Base-by-base conservation (phyloP, 2,888 invertebrate genomes). In the Scaptomyza polygonia region DNA sequence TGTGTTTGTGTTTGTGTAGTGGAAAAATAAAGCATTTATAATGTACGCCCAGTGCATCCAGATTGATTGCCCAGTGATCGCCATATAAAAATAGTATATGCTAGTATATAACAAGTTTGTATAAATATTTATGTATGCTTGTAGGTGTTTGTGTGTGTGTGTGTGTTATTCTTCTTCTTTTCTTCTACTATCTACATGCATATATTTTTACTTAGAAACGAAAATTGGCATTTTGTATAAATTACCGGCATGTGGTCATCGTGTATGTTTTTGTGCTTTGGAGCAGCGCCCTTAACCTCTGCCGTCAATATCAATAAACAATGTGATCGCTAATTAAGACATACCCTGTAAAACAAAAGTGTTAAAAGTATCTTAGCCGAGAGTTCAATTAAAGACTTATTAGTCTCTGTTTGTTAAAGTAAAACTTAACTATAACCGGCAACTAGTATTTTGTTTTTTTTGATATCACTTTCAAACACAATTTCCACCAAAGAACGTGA, bases 161-260 rank as follows among this genome's bases (percentile, higher is more conserved):
- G 40, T 32, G 42, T 39, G 43, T 25, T 34, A 54, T 45, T 18
- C 30, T n/a, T 34, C 43, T 70, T 70, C 62, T 52, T 45, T 18
- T 45, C 32, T 34, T 21, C 34, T 18, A n/a, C 21, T n/a, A n/a
- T n/a, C n/a, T n/a, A n/a, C 18, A 21, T 21, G 9, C n/a, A 48
- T 32, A n/a, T 18, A 18, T 5, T 11, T 21, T 34, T 14, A 4
- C 11, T 7, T 36, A 25, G 57, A 45, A 54, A 39, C 39, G 29
- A 69, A 53, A 62, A 54, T 49, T 69, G 69, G 34, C 47, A 69
- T 61, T 71, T 18, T 44, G 71, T 64, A 78, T 72, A 72, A 78
- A 81, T 66, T 74, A 67, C 85, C 85, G 82, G 85, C 62, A 69
- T 86, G 79, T 77, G 69, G 71, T 80, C 84, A 83, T 73, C 70